Evolutionary conservation across 2,888 invertebrate species (phyloP).

Genomic region (Trichacis sp.): DNA sequence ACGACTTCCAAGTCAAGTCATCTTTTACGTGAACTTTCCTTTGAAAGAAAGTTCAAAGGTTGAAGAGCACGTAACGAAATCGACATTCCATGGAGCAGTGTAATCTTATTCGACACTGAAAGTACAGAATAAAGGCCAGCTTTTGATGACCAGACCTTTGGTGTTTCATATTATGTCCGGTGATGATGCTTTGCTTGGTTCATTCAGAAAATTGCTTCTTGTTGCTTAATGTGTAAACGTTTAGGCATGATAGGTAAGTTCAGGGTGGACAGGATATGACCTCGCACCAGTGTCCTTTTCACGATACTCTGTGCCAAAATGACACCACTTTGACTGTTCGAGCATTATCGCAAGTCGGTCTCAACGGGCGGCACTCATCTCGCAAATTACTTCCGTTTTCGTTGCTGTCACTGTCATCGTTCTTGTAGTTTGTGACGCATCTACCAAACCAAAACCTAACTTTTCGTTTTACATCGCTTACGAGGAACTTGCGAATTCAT

Average conservation of each 20-base stretch:
- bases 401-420: conserved; percentile 53
- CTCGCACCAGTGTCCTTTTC: conserved; percentile 58
- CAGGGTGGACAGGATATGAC: conserved; percentile 68
- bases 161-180: conserved; percentile 6
- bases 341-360: conserved; percentile 64
- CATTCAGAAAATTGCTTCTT: conserved; percentile 62
- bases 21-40: too few relatives aligned
- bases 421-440: conserved; percentile 33
- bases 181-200: conserved; percentile 54
- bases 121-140: neutral
- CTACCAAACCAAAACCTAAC: conserved; percentile 30
- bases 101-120: conserved; percentile 13
- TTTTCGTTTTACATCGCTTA: conserved; percentile 28
- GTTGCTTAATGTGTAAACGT: conserved; percentile 53
- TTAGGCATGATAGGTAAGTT: conserved; percentile 46
- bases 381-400: conserved; percentile 68
- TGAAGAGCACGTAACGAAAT: too few relatives aligned
- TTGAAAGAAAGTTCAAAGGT: too few relatives aligned
- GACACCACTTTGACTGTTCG: conserved; percentile 69
- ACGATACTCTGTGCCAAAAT: conserved; percentile 57
- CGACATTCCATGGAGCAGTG: too few relatives aligned
- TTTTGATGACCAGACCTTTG: neutral
- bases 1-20: too few relatives aligned
- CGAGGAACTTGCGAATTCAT: too few relatives aligned
- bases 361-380: conserved; percentile 61